Evolutionary conservation across 2,113 vertebrate species (phyloP).

Genomic region (Lutjanus erythropterus): DNA sequence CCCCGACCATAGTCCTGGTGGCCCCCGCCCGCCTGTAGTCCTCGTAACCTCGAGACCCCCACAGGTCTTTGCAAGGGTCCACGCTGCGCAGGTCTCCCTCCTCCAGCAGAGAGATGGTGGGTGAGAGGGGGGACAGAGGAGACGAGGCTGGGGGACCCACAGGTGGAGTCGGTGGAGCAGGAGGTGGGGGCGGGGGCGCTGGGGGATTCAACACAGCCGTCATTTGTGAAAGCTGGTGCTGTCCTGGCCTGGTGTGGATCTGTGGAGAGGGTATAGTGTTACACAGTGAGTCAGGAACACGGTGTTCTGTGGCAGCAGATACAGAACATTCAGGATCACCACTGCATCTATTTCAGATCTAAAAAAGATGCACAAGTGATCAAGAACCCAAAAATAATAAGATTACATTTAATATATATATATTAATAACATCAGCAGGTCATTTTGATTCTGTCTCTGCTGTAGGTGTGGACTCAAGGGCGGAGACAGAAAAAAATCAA

Average conservation of each 20-base stretch:
- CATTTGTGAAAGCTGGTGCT: constrained; percentile 84
- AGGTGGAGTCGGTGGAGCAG: constrained; percentile 83
- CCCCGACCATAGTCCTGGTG: constrained; percentile 85
- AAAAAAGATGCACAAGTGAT: not conserved
- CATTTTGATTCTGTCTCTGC: no score
- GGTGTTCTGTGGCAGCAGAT: constrained; percentile 34
- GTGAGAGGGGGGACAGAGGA: constrained; percentile 83
- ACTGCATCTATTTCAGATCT: not conserved
- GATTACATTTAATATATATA: no score
- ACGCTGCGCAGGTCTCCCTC: constrained; percentile 88
- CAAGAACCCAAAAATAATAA: no score
- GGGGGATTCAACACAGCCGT: constrained; percentile 83
- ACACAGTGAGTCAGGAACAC: constrained; percentile 53
- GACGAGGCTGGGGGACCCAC: constrained; percentile 76
- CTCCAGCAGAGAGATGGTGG: constrained; percentile 86
- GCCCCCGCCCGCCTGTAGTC: constrained; percentile 90
- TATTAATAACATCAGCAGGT: no score
- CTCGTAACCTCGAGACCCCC: constrained; percentile 91
- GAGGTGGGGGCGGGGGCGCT: constrained; percentile 81
- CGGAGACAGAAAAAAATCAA: not conserved
- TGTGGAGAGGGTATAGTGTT: constrained; percentile 64
- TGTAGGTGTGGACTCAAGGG: no score
- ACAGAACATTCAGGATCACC: not conserved
- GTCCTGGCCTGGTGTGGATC: constrained; percentile 86
- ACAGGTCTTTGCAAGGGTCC: constrained; percentile 89